These are phyloP conservation scores for Gephyroberyx darwinii DNA, from an alignment of 2,797 vertebrate genomes.

Conservation along the genomic window DNA sequence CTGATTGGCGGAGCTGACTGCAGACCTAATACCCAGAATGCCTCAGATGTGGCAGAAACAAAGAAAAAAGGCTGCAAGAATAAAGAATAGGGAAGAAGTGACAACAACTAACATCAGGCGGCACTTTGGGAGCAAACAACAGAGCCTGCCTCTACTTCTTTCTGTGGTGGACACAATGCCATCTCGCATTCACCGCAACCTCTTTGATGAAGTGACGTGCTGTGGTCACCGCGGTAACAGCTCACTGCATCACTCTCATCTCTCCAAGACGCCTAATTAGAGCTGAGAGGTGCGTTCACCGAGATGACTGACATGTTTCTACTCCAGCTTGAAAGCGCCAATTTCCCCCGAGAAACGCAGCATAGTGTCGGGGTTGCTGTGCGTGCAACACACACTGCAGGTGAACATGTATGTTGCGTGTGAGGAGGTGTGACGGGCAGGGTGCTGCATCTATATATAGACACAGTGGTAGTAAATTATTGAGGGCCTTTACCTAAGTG, in stretches of 20 bases:
- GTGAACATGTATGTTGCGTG: constrained; percentile 16
- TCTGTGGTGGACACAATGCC: constrained; percentile 12
- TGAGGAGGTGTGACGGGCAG: constrained; percentile 28
- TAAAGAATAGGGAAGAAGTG: background rate
- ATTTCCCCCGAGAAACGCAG: constrained; percentile 8
- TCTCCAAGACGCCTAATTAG: constrained; percentile 61
- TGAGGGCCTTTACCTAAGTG: constrained; percentile 59
- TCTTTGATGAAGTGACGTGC: constrained; percentile 34
- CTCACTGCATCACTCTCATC: constrained; percentile 53
- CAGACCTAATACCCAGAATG: no score
- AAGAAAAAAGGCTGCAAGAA: background rate
- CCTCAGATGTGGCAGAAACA: background rate
- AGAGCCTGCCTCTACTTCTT: background rate
- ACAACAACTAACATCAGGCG: background rate
- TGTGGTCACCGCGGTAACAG: constrained; percentile 27
- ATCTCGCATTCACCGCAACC: constrained; percentile 26
- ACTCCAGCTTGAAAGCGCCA: constrained; percentile 26
- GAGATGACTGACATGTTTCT: constrained; percentile 58
- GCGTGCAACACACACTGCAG: background rate
- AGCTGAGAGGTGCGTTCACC: constrained; percentile 39
- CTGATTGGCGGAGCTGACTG: no score
- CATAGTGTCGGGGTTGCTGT: background rate
- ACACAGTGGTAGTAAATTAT: constrained; percentile 60
- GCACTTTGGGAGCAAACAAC: constrained; percentile 8
- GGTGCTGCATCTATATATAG: constrained; percentile 39